Base-by-base conservation (phyloP, 2,888 invertebrate species). In the Phaonia tiefii region DNA sequence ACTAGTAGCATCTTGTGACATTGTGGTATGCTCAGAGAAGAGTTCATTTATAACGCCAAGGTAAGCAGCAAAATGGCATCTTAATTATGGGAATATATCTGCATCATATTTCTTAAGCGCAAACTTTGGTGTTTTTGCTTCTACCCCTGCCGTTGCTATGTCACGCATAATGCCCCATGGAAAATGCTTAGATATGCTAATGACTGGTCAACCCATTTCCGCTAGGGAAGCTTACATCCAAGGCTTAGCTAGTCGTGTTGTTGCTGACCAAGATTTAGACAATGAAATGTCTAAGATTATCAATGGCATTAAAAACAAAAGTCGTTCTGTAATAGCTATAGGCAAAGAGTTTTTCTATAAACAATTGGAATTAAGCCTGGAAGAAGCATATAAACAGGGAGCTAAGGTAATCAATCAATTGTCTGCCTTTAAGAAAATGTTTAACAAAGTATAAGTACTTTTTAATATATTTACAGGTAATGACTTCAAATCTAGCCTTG, bases 51-150 rank as follows among this genome's bases (percentile, higher is more conserved):
- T 97, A 20, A 89, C 89, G 1, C 89, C 89, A 1, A 89, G 89
- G 89, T 89, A 83, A 67, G 70, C 2, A 10, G 2, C 42, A 39
- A 17, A n/a, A 46, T n/a, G 26, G 13, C 7, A 44, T 44, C 15
- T 46, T 31, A 54, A 31, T 5, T 5, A 5, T 31, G 8, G 8
- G 8, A 31, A 31, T 39, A 42, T 13, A 46, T 44, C n/a, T 3
- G 11, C 11, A 44, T 26, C 17, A 11, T 39, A 42, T 10, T 65
- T 2, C 66, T 31, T 56, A 15, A 98, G 98, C 17, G 97, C 95
- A 1, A 96, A 94, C 89, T 95, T 97, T 88, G 99, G 99, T 10
- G 93, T 99, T 85, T 99, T 99, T 91, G 99, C 99, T 89, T 97
- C 98, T 0, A 99, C 99, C 0, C 99, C 99, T 0, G 98, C 97